These are phyloP conservation scores for Drosophila pseudoobscura DNA, from an alignment of 1,140 invertebrate genomes.

Conservation along the genomic window DNA sequence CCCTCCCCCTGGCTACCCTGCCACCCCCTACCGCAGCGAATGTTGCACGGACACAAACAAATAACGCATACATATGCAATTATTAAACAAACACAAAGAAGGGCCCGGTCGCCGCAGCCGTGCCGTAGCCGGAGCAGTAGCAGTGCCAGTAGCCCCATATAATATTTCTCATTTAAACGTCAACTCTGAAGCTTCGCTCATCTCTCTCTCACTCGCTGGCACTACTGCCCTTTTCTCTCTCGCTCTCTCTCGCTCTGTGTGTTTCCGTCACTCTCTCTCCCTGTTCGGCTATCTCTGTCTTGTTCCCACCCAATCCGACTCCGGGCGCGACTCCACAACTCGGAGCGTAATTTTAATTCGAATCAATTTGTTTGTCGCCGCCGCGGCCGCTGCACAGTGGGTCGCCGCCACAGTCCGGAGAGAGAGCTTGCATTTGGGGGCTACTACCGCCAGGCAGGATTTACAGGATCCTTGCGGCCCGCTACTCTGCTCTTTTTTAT, in stretches of 20 bases:
- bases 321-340: slow-evolving; percentile 16
- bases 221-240: no score
- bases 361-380: slow-evolving; percentile 80
- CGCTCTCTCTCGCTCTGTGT: no score
- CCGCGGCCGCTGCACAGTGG: slow-evolving; percentile 72
- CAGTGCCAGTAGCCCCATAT: slow-evolving; percentile 14
- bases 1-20: neutral
- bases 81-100: slow-evolving; percentile 61
- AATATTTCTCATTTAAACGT: slow-evolving; percentile 63
- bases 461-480: no score
- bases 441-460: no score
- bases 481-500: no score
- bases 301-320: slow-evolving; percentile 6
- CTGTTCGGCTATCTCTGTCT: no score
- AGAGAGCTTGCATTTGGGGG: no score
- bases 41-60: no score
- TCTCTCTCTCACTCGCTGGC: neutral
- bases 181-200: slow-evolving; percentile 35
- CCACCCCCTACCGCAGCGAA: neutral
- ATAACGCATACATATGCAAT: slow-evolving; percentile 19
- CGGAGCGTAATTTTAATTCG: slow-evolving; percentile 74
- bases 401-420: slow-evolving; percentile 22
- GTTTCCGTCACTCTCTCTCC: no score
- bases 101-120: slow-evolving; percentile 1
- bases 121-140: slow-evolving; percentile 24